Conservation (phyloP, 2,888 invertebrate genomes). For the Cheiracanthium punctorium region DNA sequence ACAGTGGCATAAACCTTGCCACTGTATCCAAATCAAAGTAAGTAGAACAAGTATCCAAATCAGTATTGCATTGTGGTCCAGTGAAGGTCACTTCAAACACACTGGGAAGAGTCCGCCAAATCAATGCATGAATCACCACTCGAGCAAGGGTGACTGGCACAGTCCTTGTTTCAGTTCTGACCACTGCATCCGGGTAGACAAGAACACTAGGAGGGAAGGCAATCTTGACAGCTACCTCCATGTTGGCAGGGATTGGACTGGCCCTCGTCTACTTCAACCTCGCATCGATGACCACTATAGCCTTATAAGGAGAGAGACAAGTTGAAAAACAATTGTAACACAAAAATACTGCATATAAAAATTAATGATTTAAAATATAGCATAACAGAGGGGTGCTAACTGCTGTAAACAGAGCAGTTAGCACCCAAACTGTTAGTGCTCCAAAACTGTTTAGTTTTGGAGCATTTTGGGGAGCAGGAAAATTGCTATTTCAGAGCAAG, state of each 20-base stretch:
- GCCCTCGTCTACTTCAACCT: slow-evolving; percentile 94
- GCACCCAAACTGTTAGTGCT: too few species aligned
- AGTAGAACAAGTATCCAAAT: slow-evolving; percentile 87
- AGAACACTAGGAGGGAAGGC: slow-evolving; percentile 73
- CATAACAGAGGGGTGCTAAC: too few species aligned
- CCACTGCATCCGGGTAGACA: slow-evolving; percentile 86
- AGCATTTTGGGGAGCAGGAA: too few species aligned
- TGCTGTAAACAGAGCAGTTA: too few species aligned
- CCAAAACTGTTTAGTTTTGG: too few species aligned
- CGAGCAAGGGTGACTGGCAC: slow-evolving; percentile 88
- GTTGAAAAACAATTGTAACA: too few species aligned
- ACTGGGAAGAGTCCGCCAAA: slow-evolving; percentile 90
- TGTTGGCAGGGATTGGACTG: slow-evolving; percentile 91
- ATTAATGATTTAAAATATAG: too few species aligned
- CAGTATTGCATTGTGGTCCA: slow-evolving; percentile 90
- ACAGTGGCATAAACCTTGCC: slow-evolving; percentile 92
- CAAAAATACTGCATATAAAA: too few species aligned
- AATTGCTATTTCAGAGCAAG: too few species aligned
- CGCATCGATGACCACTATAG: slow-evolving; percentile 88
- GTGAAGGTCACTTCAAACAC: slow-evolving; percentile 93
- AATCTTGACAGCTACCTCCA: slow-evolving; percentile 91
- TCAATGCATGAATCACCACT: slow-evolving; percentile 95
- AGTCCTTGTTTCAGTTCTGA: slow-evolving; percentile 92
- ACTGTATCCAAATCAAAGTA: slow-evolving; percentile 88
- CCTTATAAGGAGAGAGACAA: too few species aligned